Percentiles rank a stretch among this genome's conserved stretches.
These are phyloP conservation scores for Falcunculus frontatus DNA, from an alignment of 2,113 vertebrate species.

Conservation along the genomic window DNA sequence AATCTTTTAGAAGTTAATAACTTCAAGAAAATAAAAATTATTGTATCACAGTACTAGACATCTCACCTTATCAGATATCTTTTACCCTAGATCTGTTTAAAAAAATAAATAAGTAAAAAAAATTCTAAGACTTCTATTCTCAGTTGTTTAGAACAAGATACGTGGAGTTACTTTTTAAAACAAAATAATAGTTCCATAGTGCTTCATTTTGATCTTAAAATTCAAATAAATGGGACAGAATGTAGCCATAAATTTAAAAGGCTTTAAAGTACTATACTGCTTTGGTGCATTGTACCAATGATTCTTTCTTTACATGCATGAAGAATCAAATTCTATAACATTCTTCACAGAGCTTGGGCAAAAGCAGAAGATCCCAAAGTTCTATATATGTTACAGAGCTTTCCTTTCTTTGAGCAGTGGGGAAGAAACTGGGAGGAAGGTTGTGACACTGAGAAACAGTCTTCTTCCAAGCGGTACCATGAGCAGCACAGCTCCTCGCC, in stretches of 20 bases:
- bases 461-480: constrained; percentile 1
- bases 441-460: background rate
- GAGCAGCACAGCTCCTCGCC: background rate
- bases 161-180: background rate
- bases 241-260: background rate
- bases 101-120: constrained; percentile 5
- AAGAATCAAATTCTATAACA: background rate
- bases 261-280: background rate
- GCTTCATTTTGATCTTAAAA: background rate
- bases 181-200: background rate
- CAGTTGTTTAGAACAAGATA: background rate
- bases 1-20: constrained; percentile 12
- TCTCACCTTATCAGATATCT: background rate
- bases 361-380: background rate
- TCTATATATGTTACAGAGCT: background rate
- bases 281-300: constrained; percentile 28
- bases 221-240: constrained; percentile 7
- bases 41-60: background rate
- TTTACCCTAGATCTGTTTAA: background rate
- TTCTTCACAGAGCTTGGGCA: background rate
- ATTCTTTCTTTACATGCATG: background rate
- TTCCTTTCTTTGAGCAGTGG: background rate
- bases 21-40: constrained; percentile 19
- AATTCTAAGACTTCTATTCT: background rate
- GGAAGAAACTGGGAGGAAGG: background rate